Evolutionary conservation across 2,113 vertebrate genomes (phyloP), one percentile per base, ranked within the genome.

Genomic region (Ochotona princeps): DNA sequence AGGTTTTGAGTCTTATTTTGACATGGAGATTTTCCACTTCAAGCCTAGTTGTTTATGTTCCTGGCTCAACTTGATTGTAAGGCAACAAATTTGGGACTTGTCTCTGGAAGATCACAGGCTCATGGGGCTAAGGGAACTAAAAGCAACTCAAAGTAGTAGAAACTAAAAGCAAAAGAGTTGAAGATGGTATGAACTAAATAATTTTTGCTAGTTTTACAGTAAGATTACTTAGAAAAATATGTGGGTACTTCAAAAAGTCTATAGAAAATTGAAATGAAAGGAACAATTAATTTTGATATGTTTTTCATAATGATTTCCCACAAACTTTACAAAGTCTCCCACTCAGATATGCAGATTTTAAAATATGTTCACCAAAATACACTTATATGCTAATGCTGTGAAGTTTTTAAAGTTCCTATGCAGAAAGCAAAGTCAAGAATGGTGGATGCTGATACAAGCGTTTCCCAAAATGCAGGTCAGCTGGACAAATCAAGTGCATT

Each of bases 401-500:
- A 57, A 57, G 14, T 57, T 57, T 57, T 57, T 57, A 18, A 57
- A 57, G 54, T 57, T 57, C 14, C 54, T 18, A 20, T 57, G 14
- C 7, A 70, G 0, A 20, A 84, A 28, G 82, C 25, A 11, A 17
- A 78, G 61, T 86, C 44, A 26, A 74, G 70, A 75, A 72, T 23
- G 7, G 65, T 57, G 18, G 82, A 26, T 35, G 57, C 76, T 65
- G 79, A 88, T 21, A 13, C 35, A 72, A 60, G 91, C 84, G 70
- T 54, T 82, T 75, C 72, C 85, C 78, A 20, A 90, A 83, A 85
- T 30, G 35, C 54, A 89, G 66, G 35, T 63, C 87, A 76, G 51
- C 44, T 51, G 70, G 82, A 82, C 73, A 90, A 96, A 88, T 94
- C 73, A 91, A 86, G 60, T 81, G 87, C 78, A 93, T 47, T 91